A percentile compares a stretch with the other conserved stretches of the same genome.
Conservation (phyloP, 2,113 vertebrate genomes). For the Psammodynastes pulverulentus region DNA sequence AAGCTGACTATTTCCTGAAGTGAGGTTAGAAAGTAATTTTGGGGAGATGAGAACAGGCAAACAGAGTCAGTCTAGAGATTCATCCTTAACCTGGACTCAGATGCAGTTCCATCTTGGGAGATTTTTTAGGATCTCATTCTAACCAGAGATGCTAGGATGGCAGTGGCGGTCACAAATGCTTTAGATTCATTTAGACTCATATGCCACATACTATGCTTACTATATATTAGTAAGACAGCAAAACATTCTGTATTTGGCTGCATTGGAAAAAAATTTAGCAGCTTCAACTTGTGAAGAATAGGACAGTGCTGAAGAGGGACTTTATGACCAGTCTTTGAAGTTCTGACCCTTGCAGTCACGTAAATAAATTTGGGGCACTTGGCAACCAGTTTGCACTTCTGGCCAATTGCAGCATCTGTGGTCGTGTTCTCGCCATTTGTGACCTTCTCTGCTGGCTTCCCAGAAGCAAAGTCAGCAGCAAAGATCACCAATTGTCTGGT, state of each 20-base stretch:
- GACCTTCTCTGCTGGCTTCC: background rate
- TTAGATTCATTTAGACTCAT: background rate
- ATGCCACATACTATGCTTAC: background rate
- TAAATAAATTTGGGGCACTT: background rate
- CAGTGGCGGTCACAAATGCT: background rate
- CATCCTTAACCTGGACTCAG: background rate
- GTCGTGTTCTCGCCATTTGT: background rate
- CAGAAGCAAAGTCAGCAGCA: background rate
- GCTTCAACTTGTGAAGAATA: background rate
- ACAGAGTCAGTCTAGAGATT: background rate
- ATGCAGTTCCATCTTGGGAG: background rate
- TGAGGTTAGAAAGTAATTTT: background rate
- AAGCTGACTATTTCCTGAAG: background rate
- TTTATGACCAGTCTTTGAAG: background rate
- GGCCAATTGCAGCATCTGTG: background rate
- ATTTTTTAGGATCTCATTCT: background rate
- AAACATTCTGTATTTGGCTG: background rate
- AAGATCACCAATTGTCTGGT: background rate
- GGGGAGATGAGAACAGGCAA: background rate
- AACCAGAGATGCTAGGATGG: background rate
- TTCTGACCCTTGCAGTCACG: background rate
- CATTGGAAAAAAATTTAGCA: background rate
- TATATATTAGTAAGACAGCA: background rate
- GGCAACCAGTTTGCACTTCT: background rate
- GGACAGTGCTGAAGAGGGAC: background rate